Percentiles rank a stretch among this genome's conserved stretches.
phyloP scores from a whole-genome alignment of 2,888 invertebrate species.

The Entomobrya proxima region DNA sequence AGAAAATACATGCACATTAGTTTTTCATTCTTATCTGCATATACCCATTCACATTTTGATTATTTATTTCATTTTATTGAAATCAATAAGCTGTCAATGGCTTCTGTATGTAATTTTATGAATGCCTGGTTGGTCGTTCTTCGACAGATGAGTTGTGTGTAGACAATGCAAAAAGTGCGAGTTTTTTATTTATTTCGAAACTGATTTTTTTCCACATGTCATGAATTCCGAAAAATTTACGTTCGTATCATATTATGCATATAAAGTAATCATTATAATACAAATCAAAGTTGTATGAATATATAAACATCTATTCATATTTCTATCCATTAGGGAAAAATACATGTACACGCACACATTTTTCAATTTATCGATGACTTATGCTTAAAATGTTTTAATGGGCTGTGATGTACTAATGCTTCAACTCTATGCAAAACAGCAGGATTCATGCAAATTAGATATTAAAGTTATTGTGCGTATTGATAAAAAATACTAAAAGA shows the following conservation, averaged over 20 bases:
- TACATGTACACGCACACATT: conserved; percentile 25
- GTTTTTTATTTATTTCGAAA: not conserved
- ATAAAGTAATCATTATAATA: conserved; percentile 42
- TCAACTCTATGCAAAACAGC: conserved; percentile 47
- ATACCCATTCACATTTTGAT: conserved; percentile 23
- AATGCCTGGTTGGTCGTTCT: not conserved
- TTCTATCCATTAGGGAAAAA: conserved; percentile 31
- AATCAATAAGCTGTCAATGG: conserved; percentile 68
- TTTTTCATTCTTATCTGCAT: conserved; percentile 37
- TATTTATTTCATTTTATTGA: conserved; percentile 52
- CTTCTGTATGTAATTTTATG: conserved; percentile 49
- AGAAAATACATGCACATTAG: conserved; percentile 33
- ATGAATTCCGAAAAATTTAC: conserved; percentile 54
- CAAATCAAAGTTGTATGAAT: conserved; percentile 37
- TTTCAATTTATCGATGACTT: conserved; percentile 45
- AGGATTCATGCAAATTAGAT: conserved; percentile 57
- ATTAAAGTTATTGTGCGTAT: conserved; percentile 3
- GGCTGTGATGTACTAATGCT: conserved; percentile 41
- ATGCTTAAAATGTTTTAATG: conserved; percentile 43
- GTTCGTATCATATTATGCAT: conserved; percentile 48
- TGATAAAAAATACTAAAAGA: conserved; percentile 34
- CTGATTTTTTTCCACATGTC: conserved; percentile 37
- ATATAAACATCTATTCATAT: conserved; percentile 11
- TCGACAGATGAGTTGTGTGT: not conserved
- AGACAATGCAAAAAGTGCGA: conserved; percentile 5